phyloP scores from a whole-genome alignment of 2,888 invertebrate species.

The Alcis repandata region DNA sequence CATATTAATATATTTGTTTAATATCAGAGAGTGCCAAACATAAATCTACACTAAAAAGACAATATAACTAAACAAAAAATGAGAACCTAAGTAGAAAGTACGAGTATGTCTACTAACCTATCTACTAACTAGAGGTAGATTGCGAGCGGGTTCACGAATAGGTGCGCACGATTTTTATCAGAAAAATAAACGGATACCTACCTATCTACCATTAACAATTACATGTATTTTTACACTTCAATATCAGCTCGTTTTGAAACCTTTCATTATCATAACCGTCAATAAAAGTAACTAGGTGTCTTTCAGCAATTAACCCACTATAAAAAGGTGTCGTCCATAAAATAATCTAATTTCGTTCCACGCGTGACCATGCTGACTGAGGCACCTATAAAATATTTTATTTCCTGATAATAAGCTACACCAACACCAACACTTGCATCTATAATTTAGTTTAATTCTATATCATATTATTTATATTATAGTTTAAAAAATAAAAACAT shows the following conservation, averaged over 20 bases:
- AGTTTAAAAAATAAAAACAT: background rate
- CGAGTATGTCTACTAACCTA: no score
- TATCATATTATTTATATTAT: slow-evolving; percentile 3
- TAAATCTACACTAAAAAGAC: no score
- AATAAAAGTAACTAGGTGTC: slow-evolving; percentile 6
- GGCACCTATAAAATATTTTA: background rate
- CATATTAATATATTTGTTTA: no score
- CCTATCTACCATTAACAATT: background rate
- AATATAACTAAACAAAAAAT: no score
- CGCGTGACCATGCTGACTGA: background rate
- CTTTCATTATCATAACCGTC: background rate
- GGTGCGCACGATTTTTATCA: no score
- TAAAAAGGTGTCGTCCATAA: slow-evolving; percentile 4
- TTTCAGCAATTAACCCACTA: background rate
- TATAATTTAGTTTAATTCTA: slow-evolving; percentile 3
- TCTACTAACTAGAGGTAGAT: no score
- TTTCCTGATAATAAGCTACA: background rate
- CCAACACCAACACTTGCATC: background rate
- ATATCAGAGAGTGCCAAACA: no score
- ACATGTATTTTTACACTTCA: background rate
- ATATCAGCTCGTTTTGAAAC: background rate
- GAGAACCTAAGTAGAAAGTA: no score
- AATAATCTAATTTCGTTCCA: background rate
- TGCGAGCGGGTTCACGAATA: no score
- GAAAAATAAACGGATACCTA: no score